Base-by-base conservation (phyloP, 2,113 vertebrate species). In the Orthonyx spaldingii region DNA sequence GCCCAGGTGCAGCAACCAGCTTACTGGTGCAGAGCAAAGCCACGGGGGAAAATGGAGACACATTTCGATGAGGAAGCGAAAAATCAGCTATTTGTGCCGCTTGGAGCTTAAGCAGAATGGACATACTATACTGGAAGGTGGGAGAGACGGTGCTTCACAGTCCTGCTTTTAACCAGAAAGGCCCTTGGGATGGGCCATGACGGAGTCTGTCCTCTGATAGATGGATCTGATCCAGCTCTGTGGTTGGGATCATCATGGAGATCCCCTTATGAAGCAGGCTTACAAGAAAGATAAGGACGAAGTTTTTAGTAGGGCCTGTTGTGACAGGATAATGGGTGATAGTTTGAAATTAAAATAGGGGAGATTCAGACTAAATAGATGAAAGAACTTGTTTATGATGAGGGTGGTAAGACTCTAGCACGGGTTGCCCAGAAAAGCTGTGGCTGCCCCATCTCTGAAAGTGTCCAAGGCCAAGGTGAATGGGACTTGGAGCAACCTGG, bases 231-330 rank as follows among this genome's bases (percentile, higher is more conserved):
- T 84, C 18, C 30, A 75, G 44, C 42, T 75, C 26, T 42, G 47
- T 3, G 3, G 9, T 50, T 0, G 0, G 47, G 49, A 47, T 35
- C 1, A 7, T 52, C 53, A 52, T 0, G 0, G 30, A 80, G 12
- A 65, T 5, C 13, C 11, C 8, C 5, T 21, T 21, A 5, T 1
- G 53, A 53, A 52, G 30, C 11, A 5, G 49, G 16, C 10, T 74
- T 46, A 3, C 3, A 22, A 64, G 41, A 76, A 95, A 76, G 71
- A 19, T 5, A 14, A 35, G 39, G 24, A 46, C 9, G 59, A 21
- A 60, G 39, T 6, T 68, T 83, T 57, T 13, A 83, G 15, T 4
- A 41, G 6, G 21, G 4, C 3, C 57, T 71, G 16, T 4, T 12
- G 46, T 0, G 0, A 69, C 0, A 74, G 30, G 30, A 47, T 28